Evolutionary conservation across 2,113 vertebrate species (phyloP).

Genomic region (Ahaetulla prasina): DNA sequence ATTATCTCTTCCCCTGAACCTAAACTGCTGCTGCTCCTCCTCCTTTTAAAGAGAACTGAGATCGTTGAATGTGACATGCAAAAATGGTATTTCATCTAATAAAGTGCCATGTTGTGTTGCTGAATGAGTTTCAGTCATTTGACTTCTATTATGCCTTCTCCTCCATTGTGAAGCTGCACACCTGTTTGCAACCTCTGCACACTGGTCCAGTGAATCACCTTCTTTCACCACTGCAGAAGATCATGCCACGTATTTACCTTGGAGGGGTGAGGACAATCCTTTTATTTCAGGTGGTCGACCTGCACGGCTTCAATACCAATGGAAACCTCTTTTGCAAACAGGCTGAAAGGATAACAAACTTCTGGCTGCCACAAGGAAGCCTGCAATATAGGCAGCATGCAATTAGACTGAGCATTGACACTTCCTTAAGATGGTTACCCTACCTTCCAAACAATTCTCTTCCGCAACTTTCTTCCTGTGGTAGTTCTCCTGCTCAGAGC

Average conservation of each 20-base stretch:
- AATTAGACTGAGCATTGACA: slow-evolving; percentile 20
- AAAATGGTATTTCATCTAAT: slow-evolving; percentile 26
- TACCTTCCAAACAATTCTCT: slow-evolving; percentile 26
- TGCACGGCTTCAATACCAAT: slow-evolving; percentile 53
- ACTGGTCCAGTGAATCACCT: slow-evolving; percentile 75
- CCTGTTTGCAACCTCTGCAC: slow-evolving; percentile 68
- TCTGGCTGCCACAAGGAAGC: slow-evolving; percentile 14
- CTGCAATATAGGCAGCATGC: slow-evolving; percentile 41
- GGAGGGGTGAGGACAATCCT: slow-evolving; percentile 78
- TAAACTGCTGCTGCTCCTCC: not conserved
- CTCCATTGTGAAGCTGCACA: slow-evolving; percentile 70
- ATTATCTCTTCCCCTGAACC: not conserved
- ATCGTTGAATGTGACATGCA: not conserved
- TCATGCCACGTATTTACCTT: slow-evolving; percentile 65
- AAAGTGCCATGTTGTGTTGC: slow-evolving; percentile 28
- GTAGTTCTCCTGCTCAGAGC: slow-evolving; percentile 25
- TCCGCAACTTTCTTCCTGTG: slow-evolving; percentile 16
- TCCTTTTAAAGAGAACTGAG: not conserved
- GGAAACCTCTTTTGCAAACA: slow-evolving; percentile 19
- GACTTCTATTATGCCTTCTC: slow-evolving; percentile 62
- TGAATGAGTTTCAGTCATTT: slow-evolving; percentile 34
- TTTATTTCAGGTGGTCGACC: slow-evolving; percentile 51
- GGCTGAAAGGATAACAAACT: not conserved
- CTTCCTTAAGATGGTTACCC: slow-evolving; percentile 22
- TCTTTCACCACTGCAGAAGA: slow-evolving; percentile 73